Base-by-base conservation (phyloP, 2,113 vertebrate genomes). In the Pandion haliaetus region DNA sequence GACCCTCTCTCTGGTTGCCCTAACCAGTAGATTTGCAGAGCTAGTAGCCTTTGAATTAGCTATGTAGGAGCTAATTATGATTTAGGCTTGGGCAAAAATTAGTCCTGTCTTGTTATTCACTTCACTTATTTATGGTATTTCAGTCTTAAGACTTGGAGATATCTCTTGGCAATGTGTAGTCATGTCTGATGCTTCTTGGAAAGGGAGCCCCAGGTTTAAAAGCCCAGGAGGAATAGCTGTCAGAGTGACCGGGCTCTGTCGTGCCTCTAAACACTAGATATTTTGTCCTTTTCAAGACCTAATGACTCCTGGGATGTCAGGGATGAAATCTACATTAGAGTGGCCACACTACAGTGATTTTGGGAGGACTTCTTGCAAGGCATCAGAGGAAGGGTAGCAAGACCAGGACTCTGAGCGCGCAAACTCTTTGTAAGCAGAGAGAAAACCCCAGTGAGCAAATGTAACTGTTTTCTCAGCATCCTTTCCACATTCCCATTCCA, bases 401-500 rank as follows among this genome's bases (percentile, higher is more conserved):
- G 78, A 91, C 17, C 45, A 50, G 42, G 59, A 47, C 74, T 93
- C 32, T 58, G 80, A 84, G 86, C 93, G 66, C 66, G 69, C 66
- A 73, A 58, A 70, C 62, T 91, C 66, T 62, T 91, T 74, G 78
- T 88, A 88, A 92, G 87, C 81, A 45, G 65, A 90, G 89, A 97
- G 93, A 94, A 96, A 97, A 97, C 81, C 91, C 95, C 94, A 66
- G 93, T 82, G 95, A 91, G 85, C 19, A 77, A 91, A 95, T 88
- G 77, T 86, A 88, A 58, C 82, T 90, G 91, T 97, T 97, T 96
- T 93, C 95, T 96, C 97, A 95, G 90, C 96, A 93, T 94, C 96
- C 93, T 96, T 94, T 97, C 97, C 94, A 94, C 95, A 92, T 91
- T 95, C 95, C 91, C 89, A 87, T 97, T 80, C 90, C 88, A 87